phyloP scores from a whole-genome alignment of 2,797 vertebrate genomes.

The Threskiornis aethiopicus region DNA sequence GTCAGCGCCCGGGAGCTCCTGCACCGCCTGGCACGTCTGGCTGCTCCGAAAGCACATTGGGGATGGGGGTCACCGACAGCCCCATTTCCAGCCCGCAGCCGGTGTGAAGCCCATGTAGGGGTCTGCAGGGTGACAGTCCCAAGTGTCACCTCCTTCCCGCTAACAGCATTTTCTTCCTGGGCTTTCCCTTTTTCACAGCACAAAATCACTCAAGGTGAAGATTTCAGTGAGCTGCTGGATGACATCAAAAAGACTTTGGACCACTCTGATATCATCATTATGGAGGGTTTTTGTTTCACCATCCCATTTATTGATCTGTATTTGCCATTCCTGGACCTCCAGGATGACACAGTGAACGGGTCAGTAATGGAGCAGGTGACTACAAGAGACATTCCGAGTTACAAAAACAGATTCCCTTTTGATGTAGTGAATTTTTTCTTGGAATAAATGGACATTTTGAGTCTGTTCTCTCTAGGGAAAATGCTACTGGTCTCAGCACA shows the following conservation, averaged over 20 bases:
- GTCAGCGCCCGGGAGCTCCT: background rate
- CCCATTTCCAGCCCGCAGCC: accelerated
- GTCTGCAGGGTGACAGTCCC: background rate
- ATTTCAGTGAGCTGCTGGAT: constrained; percentile 50
- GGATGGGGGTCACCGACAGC: no score
- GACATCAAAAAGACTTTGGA: constrained; percentile 27
- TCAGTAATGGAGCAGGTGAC: background rate
- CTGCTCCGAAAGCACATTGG: background rate
- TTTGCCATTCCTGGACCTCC: constrained; percentile 41
- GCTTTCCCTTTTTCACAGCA: background rate
- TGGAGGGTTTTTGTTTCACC: constrained; percentile 59
- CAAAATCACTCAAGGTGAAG: background rate
- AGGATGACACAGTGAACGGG: constrained; percentile 4
- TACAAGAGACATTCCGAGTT: background rate
- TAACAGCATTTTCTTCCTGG: background rate
- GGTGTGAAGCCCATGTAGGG: background rate
- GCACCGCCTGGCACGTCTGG: background rate
- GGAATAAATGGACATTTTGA: background rate
- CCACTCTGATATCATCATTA: constrained; percentile 23
- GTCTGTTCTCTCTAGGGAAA: background rate
- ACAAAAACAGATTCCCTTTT: background rate
- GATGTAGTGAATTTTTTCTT: background rate
- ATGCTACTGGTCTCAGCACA: background rate
- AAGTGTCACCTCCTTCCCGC: background rate
- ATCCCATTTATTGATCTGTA: constrained; percentile 56